Base-by-base conservation (phyloP, 2,888 invertebrate genomes). In the Acanthoscelides obtectus region DNA sequence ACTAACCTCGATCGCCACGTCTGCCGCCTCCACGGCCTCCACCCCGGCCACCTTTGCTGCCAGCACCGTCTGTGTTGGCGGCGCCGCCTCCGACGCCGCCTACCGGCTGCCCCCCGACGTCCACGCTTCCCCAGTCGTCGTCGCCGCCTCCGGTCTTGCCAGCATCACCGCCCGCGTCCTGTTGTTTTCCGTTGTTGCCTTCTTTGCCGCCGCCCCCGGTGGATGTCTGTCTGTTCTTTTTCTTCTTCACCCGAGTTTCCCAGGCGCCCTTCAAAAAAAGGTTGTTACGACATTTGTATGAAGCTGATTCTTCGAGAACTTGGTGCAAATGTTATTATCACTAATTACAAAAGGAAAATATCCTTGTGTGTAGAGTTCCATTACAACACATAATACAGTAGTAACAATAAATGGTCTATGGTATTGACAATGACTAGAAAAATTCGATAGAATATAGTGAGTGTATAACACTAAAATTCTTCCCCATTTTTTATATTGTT, bases 161-260 rank as follows among this genome's bases (percentile, higher is more conserved):
- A 0, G 74, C 75, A 20, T 69, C 69, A 19, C 74, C 66, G 22
- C 22, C 20, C 5, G 66, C 66, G 45, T 45, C 45, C 45, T 45
- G 45, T 45, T 4, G 45, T 20, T 71, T 76, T 22, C 72, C 77
- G 20, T 79, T 78, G 12, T 77, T 75, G 19, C 75, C 72, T 73
- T 82, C 79, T 8, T 82, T 69, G 22, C 22, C 22, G 17, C 25
- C 69, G 20, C 69, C 82, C 88, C 88, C 79, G 20, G 77, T 74
- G 4, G 82, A 80, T 0, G 92, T 91, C 81, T 91, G 89, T 83
- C 92, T 93, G 87, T 94, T 95, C 88, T 94, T 95, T 88, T 95
- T 96, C 87, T 95, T 95, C 77, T 94, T 93, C 71, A 82, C 84
- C 64, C 89, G 90, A 73, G 92, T 93, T 82, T 94, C 94, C 95